Percentiles rank a stretch among this genome's conserved stretches.
These are phyloP conservation scores for Dryobotodes eremita DNA, from an alignment of 2,888 invertebrate genomes.

Conservation along the genomic window DNA sequence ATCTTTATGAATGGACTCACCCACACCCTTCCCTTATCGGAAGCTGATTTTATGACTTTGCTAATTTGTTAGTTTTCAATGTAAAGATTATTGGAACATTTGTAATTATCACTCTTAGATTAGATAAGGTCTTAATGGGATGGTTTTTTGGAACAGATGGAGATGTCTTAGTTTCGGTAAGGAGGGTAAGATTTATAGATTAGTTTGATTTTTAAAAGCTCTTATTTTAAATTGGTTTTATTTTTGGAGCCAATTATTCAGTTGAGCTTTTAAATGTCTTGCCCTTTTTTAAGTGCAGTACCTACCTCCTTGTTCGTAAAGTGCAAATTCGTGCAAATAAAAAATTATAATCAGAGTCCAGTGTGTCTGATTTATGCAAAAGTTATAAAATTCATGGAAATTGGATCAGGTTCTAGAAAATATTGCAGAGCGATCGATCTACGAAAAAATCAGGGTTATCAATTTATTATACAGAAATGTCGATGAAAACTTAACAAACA, in stretches of 20 bases:
- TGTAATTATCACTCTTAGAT: constrained; percentile 49
- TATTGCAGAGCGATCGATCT: background rate
- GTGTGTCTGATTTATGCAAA: background rate
- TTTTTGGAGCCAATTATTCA: constrained; percentile 32
- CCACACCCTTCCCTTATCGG: constrained; percentile 51
- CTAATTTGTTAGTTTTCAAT: constrained; percentile 62
- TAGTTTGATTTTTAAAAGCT: constrained; percentile 27
- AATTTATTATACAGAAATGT: background rate
- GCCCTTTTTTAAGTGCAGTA: constrained; percentile 25
- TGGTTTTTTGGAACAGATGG: constrained; percentile 31
- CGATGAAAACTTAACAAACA: background rate
- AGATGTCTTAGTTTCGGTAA: constrained; percentile 31
- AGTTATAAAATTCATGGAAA: background rate
- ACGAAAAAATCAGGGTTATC: background rate
- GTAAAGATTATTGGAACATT: constrained; percentile 55
- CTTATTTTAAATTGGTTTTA: constrained; percentile 39
- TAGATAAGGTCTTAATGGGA: constrained; percentile 51
- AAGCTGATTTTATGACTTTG: constrained; percentile 40
- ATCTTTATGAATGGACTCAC: constrained; percentile 69
- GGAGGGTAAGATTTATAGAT: constrained; percentile 43
- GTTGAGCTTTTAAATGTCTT: constrained; percentile 12
- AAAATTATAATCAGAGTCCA: background rate
- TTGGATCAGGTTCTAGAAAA: background rate
- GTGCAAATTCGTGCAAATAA: background rate
- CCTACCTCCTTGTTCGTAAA: background rate